Percentiles rank a stretch among this genome's conserved stretches.
Evolutionary conservation across 2,797 vertebrate genomes (phyloP).

Genomic region (Numenius phaeopus): DNA sequence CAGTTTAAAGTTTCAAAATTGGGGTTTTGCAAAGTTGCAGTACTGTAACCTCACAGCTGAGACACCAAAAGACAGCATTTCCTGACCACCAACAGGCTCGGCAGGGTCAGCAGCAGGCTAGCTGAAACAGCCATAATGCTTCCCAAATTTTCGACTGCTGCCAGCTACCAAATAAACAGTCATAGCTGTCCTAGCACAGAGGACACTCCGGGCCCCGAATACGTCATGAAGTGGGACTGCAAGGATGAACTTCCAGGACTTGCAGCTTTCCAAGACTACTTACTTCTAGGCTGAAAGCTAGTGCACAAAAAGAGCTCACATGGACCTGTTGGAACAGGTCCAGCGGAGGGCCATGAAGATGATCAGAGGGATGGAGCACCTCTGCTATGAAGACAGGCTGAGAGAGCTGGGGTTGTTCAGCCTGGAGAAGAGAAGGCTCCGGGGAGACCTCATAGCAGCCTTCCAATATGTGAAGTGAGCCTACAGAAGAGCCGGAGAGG

Average conservation of each 20-base stretch:
- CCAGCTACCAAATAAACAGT: not conserved
- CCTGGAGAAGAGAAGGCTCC: too few species aligned
- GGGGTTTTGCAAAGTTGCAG: not conserved
- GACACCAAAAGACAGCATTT: not conserved
- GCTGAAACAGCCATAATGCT: not conserved
- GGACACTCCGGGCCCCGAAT: not conserved
- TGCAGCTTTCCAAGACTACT: not conserved
- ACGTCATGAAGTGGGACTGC: not conserved
- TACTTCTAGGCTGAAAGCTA: not conserved
- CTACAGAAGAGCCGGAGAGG: too few species aligned
- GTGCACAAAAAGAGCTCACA: not conserved
- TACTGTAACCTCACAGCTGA: not conserved
- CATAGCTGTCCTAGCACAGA: not conserved
- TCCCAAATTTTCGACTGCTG: constrained; percentile 9
- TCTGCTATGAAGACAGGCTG: too few species aligned
- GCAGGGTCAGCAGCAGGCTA: not conserved
- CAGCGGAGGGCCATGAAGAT: too few species aligned
- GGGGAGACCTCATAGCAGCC: too few species aligned
- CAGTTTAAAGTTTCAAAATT: not conserved
- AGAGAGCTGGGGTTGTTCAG: too few species aligned
- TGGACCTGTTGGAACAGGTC: too few species aligned
- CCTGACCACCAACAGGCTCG: not conserved
- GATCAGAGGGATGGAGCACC: too few species aligned
- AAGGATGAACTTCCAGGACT: not conserved
- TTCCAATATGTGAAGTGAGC: too few species aligned